A percentile compares a stretch with the other conserved stretches of the same genome.
Evolutionary conservation across 1,140 invertebrate species (phyloP).

Genomic region (Temnothorax longispinosus): DNA sequence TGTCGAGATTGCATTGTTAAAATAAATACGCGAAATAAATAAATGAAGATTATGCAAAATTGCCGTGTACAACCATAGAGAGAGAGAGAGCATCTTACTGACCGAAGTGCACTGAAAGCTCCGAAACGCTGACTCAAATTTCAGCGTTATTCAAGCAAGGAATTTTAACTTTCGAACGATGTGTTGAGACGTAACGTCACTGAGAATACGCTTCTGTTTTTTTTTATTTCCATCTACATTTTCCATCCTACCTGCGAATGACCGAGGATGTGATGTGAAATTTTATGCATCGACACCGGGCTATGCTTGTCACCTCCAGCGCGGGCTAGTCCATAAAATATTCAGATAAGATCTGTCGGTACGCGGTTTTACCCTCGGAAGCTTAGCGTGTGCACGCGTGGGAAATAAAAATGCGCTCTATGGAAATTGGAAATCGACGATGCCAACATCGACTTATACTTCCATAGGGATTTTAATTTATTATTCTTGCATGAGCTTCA

Average conservation of each 20-base stretch:
- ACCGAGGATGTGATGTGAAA: slow-evolving; percentile 68
- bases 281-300: slow-evolving; percentile 71
- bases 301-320: slow-evolving; percentile 64
- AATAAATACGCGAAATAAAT: slow-evolving; percentile 33
- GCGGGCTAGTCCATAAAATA: slow-evolving; percentile 69
- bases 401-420: slow-evolving; percentile 48
- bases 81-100: neutral
- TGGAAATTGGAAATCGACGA: slow-evolving; percentile 55
- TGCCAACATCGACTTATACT: neutral
- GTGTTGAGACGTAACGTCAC: slow-evolving; percentile 22
- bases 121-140: neutral
- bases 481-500: neutral
- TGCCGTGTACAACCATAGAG: neutral
- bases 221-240: slow-evolving; percentile 20
- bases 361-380: slow-evolving; percentile 35
- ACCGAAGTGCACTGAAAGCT: neutral
- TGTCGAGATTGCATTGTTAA: slow-evolving; percentile 34
- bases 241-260: slow-evolving; percentile 52
- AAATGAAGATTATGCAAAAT: slow-evolving; percentile 65
- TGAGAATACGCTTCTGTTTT: slow-evolving; percentile 8
- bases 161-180: slow-evolving; percentile 60
- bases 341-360: slow-evolving; percentile 73
- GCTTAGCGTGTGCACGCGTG: slow-evolving; percentile 13
- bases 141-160: slow-evolving; percentile 27
- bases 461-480: slow-evolving; percentile 17